Evolutionary conservation across 2,797 vertebrate genomes (phyloP).

Genomic region (Danio tinwini): DNA sequence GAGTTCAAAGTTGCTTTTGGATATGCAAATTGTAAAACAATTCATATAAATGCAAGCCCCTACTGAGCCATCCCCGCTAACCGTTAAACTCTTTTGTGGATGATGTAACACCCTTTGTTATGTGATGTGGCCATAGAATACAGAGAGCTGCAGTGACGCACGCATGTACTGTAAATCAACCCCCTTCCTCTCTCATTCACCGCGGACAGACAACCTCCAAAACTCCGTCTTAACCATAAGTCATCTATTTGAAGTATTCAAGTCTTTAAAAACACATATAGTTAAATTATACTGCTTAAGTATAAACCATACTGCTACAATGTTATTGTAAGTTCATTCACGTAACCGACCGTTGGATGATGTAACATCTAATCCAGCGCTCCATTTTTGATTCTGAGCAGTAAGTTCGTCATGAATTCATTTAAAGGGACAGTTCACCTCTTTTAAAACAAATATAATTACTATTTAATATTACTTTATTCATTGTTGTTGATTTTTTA

Average conservation of each 20-base stretch:
- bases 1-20: not conserved
- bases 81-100: not conserved
- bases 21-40: not conserved
- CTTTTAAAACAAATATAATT: not conserved
- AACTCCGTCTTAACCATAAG: not conserved
- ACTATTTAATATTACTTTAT: not conserved
- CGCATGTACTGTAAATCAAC: not conserved
- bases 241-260: not conserved
- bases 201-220: not conserved
- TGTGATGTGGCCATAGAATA: not conserved
- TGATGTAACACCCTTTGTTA: slow-evolving; percentile 1
- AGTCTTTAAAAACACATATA: not conserved
- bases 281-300: not conserved
- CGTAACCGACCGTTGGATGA: not conserved
- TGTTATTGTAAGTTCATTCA: not conserved
- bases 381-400: not conserved
- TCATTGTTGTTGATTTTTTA: too few species aligned
- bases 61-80: not conserved
- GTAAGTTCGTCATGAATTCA: not conserved
- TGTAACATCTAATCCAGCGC: slow-evolving; percentile 15
- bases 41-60: not conserved
- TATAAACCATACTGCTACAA: too few species aligned
- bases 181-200: not conserved
- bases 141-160: slow-evolving; percentile 9
- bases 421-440: slow-evolving; percentile 4